Conservation (phyloP, 2,113 vertebrate genomes). For the Felis catus region DNA sequence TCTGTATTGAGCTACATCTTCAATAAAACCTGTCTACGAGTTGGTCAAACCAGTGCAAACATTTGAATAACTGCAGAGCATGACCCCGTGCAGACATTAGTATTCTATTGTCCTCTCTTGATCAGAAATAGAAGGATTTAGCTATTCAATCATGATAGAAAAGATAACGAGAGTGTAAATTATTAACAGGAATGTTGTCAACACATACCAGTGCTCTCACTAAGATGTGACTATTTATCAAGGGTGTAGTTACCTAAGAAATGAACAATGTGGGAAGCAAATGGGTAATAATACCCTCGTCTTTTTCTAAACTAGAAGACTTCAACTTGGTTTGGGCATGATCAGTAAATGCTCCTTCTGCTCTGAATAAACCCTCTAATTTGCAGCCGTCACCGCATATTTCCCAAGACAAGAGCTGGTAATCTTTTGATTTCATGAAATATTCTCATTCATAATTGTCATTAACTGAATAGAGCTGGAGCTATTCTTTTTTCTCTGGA, state of each 20-base stretch:
- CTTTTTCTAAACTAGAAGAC: neutral
- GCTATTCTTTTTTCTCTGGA: slow-evolving; percentile 37
- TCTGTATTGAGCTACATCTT: neutral
- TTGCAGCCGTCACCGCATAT: slow-evolving; percentile 44
- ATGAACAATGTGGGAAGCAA: slow-evolving; percentile 2
- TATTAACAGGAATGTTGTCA: slow-evolving; percentile 39
- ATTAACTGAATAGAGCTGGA: slow-evolving; percentile 34
- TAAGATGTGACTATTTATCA: slow-evolving; percentile 50
- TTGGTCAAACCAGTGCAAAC: neutral
- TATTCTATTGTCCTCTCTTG: slow-evolving; percentile 19
- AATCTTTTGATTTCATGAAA: slow-evolving; percentile 56
- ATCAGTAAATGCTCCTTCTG: slow-evolving; percentile 46
- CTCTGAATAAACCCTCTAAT: slow-evolving; percentile 40
- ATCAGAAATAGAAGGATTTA: slow-evolving; percentile 51
- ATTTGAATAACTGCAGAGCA: slow-evolving; percentile 6
- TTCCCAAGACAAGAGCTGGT: slow-evolving; percentile 41
- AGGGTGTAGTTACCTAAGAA: neutral
- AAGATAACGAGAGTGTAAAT: slow-evolving; percentile 36
- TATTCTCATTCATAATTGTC: slow-evolving; percentile 40
- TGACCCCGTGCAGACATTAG: neutral
- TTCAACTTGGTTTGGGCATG: slow-evolving; percentile 22
- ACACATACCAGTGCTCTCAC: slow-evolving; percentile 1
- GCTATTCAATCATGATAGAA: slow-evolving; percentile 34
- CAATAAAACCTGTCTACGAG: neutral
- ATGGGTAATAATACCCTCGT: slow-evolving; percentile 22